A percentile compares a stretch with the other conserved stretches of the same genome.
phyloP scores from a whole-genome alignment of 2,797 vertebrate genomes.

The Emydoidea blandingii region DNA sequence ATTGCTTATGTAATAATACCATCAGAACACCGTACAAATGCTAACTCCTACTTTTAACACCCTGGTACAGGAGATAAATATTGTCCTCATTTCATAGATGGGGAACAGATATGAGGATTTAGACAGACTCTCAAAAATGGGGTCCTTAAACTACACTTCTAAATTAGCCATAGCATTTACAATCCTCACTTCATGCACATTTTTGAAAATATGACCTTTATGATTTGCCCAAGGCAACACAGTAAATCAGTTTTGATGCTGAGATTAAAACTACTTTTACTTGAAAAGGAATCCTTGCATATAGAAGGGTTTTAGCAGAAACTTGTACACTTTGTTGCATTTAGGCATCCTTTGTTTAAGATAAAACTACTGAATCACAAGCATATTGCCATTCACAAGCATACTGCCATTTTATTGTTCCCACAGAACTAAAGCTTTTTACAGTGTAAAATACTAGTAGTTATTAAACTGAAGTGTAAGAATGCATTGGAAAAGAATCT shows the following conservation, averaged over 20 bases:
- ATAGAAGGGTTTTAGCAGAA: neutral
- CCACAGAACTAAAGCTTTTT: neutral
- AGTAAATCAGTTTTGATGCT: neutral
- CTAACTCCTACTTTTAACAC: neutral
- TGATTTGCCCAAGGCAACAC: neutral
- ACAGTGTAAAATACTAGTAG: neutral
- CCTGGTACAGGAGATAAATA: neutral
- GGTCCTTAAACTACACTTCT: neutral
- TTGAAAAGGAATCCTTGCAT: neutral
- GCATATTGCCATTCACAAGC: neutral
- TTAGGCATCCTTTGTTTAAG: neutral
- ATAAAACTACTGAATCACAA: neutral
- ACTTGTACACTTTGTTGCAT: neutral
- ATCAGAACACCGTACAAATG: neutral
- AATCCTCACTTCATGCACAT: neutral
- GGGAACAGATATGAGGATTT: neutral
- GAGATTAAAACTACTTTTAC: neutral
- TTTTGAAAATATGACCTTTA: neutral
- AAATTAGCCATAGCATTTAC: neutral
- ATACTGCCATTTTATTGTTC: neutral
- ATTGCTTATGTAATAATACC: neutral
- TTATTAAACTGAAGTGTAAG: fast-evolving
- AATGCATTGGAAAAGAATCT: neutral
- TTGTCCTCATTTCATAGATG: neutral
- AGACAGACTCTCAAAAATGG: neutral